Percentiles rank a stretch among this genome's conserved stretches.
phyloP scores from a whole-genome alignment of 2,113 vertebrate species.

The Donacobius atricapilla region DNA sequence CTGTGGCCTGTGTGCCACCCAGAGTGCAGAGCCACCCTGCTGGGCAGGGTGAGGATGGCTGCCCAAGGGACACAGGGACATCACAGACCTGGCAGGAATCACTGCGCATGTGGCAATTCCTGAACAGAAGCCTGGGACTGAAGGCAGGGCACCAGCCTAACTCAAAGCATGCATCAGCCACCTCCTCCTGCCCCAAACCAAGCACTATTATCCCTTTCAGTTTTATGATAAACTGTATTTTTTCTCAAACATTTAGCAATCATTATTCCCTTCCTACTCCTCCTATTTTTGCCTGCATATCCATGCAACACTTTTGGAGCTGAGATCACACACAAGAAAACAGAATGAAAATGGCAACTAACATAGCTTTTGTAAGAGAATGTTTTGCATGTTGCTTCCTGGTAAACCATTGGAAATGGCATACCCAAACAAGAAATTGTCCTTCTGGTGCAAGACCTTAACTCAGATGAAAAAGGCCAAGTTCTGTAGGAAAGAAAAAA shows the following conservation, averaged over 20 bases:
- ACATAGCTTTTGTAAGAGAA: not conserved
- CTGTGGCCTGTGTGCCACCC: not conserved
- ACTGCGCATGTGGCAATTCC: accelerated
- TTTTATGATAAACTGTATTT: not conserved
- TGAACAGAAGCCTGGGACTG: not conserved
- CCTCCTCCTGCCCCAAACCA: not conserved
- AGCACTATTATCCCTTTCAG: not conserved
- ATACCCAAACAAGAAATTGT: not conserved
- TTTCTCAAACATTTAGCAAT: not conserved
- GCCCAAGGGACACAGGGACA: not conserved
- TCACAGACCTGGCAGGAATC: accelerated
- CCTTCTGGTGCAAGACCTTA: not conserved
- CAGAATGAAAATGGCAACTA: not conserved
- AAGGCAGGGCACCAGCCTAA: not conserved
- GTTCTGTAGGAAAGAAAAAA: not conserved
- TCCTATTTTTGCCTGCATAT: not conserved
- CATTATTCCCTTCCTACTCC: not conserved
- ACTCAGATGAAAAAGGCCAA: not conserved
- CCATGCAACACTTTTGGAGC: accelerated
- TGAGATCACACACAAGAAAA: not conserved
- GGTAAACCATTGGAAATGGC: not conserved
- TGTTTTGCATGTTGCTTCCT: not conserved
- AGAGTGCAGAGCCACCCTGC: not conserved
- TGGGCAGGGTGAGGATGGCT: accelerated
- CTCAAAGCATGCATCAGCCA: not conserved